Base-by-base conservation (phyloP, 2,888 invertebrate species). In the Diadegma fenestrale region DNA sequence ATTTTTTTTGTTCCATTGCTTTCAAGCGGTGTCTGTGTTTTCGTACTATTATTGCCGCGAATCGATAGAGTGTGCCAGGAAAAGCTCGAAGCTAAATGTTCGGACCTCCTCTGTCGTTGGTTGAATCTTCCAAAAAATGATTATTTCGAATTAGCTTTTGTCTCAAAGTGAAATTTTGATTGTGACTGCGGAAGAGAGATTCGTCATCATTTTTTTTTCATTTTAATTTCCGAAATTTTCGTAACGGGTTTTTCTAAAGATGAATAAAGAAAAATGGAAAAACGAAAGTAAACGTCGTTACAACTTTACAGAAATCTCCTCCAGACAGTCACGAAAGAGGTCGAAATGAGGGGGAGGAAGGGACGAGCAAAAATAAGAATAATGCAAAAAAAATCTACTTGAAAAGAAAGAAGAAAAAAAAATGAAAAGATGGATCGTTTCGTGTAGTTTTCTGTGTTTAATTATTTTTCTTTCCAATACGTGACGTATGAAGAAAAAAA, bases 281-380 rank as follows among this genome's bases (percentile, higher is more conserved):
- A 91, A 90, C 89, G 89, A 84, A 89, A 87, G 37, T 48, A 8
- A 33, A 8, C 14, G 26, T 58, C 1, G 73, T 61, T 22, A 73
- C 41, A 17, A 89, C 90, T 73, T 68, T 54, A 89, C 90, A 89
- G 86, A 87, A 89, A 90, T 91, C 93, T 93, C 94, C 94, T 94
- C 94, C 94, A 94, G 92, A 91, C 93, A 92, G 93, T 93, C 94
- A 93, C 91, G 93, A 94, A 94, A 94, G 93, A 93, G 91, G 90
- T 90, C 90, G 85, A 89, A 66, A 88, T 89, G 76, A 75, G 83
- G 82, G 66, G 83, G 69, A 85, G 88, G 84, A 71, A n/a, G 51
- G 78, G 86, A 83, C 86, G 64, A 85, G 87, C 69, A 51, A 86
- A 89, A 88, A 68, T 87, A 90, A 75, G 33, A 66, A 68, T 10